These are phyloP conservation scores for Sebastes aleutianus DNA, from an alignment of 2,797 vertebrate species.

Conservation along the genomic window DNA sequence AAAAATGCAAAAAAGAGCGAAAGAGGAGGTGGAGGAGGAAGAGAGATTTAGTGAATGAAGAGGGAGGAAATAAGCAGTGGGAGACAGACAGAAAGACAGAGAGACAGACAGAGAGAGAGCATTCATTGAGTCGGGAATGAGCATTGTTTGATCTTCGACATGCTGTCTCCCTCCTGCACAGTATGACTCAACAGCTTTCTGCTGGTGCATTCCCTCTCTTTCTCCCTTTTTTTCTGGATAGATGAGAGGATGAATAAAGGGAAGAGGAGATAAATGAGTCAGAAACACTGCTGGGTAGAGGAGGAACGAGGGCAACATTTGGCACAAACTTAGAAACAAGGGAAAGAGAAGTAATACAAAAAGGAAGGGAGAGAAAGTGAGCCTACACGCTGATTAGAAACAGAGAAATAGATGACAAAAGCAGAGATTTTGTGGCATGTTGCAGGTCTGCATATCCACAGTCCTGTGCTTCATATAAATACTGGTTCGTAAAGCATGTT, in stretches of 20 bases:
- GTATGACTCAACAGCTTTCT: conserved; percentile 65
- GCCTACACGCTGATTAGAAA: background rate
- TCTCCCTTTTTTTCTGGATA: background rate
- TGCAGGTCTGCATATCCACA: background rate
- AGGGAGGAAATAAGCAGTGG: conserved; percentile 15
- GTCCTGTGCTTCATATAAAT: background rate
- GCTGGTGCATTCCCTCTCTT: conserved; percentile 22
- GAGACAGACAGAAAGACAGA: conserved; percentile 14
- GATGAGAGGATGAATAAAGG: conserved; percentile 32
- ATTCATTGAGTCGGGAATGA: conserved; percentile 45
- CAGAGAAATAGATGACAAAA: background rate
- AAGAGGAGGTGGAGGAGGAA: conserved; percentile 36
- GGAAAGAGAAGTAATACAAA: background rate
- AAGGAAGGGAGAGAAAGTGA: background rate
- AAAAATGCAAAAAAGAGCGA: conserved; percentile 45
- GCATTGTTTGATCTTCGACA: conserved; percentile 59
- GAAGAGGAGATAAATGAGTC: conserved; percentile 19
- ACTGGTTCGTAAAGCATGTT: background rate
- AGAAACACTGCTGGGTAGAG: conserved; percentile 2
- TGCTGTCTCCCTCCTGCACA: conserved; percentile 45
- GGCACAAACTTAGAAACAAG: background rate
- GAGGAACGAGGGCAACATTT: conserved; percentile 8
- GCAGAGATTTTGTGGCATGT: background rate
- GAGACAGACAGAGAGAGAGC: conserved; percentile 5
- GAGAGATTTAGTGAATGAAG: conserved; percentile 57